phyloP scores from a whole-genome alignment of 92 coral and sea anemone species.

The Porites evermanni region DNA sequence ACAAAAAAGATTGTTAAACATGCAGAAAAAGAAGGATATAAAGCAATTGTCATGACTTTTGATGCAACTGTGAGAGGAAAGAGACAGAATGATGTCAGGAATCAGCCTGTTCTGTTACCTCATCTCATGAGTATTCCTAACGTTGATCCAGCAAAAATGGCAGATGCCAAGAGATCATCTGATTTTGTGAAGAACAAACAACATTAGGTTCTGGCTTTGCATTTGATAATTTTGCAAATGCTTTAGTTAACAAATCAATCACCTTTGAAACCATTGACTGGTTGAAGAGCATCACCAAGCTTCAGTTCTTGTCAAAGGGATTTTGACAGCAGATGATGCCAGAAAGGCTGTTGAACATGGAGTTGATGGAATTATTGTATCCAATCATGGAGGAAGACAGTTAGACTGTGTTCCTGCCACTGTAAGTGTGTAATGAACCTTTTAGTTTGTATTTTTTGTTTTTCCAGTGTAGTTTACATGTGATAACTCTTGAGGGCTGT shows the following conservation, averaged over 20 bases:
- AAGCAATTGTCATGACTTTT: conserved; percentile 75
- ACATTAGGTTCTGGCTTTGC: background rate
- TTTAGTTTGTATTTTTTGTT: background rate
- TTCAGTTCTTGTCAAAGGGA: conserved; percentile 53
- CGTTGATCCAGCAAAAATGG: background rate
- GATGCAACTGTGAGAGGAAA: conserved; percentile 58
- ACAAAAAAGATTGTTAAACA: conserved; percentile 40
- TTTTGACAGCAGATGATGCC: conserved; percentile 63
- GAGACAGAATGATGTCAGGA: conserved; percentile 1
- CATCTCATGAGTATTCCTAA: background rate
- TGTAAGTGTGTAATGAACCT: conserved; percentile 1
- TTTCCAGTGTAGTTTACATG: no score
- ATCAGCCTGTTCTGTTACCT: background rate
- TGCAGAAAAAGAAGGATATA: conserved; percentile 77
- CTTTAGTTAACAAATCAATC: background rate
- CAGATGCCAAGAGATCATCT: background rate
- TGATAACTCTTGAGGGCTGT: no score
- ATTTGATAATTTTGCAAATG: background rate
- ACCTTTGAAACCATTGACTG: conserved; percentile 24
- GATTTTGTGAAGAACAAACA: background rate
- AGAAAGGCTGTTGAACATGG: conserved; percentile 47
- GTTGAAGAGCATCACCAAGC: conserved; percentile 39
- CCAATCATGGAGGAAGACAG: conserved; percentile 60
- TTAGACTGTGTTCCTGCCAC: conserved; percentile 52
- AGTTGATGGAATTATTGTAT: conserved; percentile 50